A percentile compares a stretch with the other conserved stretches of the same genome.
Conservation (phyloP, 2,888 invertebrate genomes). For the Dichetophora obliterata region DNA sequence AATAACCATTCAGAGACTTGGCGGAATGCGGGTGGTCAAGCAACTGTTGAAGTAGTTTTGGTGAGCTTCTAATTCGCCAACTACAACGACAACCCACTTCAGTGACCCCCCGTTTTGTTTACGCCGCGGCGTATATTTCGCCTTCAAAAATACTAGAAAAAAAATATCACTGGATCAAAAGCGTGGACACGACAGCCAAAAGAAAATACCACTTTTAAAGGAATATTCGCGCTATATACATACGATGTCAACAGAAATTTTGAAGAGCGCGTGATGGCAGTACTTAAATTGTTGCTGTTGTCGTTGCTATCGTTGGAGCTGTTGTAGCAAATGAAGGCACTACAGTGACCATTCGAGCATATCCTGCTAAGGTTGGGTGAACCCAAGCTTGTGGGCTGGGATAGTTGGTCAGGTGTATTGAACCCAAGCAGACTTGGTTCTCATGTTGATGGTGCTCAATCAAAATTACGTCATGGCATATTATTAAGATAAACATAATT, state of each 20-base stretch:
- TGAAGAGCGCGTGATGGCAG: conserved; percentile 9
- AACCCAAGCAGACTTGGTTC: neutral
- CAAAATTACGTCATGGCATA: conserved; percentile 20
- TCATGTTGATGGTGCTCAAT: neutral
- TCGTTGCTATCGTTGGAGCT: neutral
- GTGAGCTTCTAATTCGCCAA: too few relatives aligned
- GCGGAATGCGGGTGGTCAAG: too few relatives aligned
- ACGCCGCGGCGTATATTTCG: too few relatives aligned
- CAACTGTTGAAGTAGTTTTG: too few relatives aligned
- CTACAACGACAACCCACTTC: too few relatives aligned
- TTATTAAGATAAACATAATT: conserved; percentile 29
- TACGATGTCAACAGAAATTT: conserved; percentile 24
- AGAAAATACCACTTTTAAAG: neutral
- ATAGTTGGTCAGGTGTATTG: too few relatives aligned
- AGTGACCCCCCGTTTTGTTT: too few relatives aligned
- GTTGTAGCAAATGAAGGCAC: neutral
- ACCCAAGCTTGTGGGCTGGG: neutral
- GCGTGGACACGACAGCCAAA: too few relatives aligned
- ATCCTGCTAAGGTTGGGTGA: neutral
- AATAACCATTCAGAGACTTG: too few relatives aligned
- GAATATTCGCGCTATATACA: conserved; percentile 16
- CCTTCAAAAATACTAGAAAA: too few relatives aligned
- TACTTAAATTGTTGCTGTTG: neutral
- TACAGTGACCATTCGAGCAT: neutral
- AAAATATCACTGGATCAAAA: too few relatives aligned